Evolutionary conservation across 2,113 vertebrate species (phyloP), one percentile per base, ranked within the genome.

Genomic region (Macrotis lagotis): DNA sequence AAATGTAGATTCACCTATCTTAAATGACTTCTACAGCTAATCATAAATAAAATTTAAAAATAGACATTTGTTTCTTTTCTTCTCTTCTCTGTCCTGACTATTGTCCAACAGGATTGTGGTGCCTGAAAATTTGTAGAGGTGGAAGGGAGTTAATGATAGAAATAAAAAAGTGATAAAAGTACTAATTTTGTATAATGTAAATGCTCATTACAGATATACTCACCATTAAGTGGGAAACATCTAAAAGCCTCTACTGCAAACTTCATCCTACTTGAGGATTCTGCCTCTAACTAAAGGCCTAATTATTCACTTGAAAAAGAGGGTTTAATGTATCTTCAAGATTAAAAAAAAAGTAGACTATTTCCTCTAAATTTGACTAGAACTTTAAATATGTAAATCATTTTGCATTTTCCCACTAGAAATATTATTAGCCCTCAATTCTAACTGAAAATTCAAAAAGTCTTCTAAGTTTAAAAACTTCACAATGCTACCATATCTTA

Each of bases 161-260:
- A 96, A 96, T 95, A 88, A 90, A 95, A 91, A 37, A 50, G 44
- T 48, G 2, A 48, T 31, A 59, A 83, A 89, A 95, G 12, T 47
- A 88, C 66, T 90, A 96, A 91, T 59, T 96, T 94, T 95, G 44
- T 83, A 83, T 66, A 91, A 95, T 96, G 96, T 37, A 88, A n/a
- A 2, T 66, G 49, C 89, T 90, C 48, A 95, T 92, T 93, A 93
- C 25, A 91, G 24, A 49, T 51, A 95, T 94, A 97, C 4, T 49
- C 2, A 50, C 31, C 10, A 95, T 95, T 10, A 92, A 3, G 90
- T 24, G 91, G 14, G 91, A 48, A 51, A 92, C 91, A 93, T 95
- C 66, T 83, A 44, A 44, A 44, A 83, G 66, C n/a, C n/a, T 44
- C 66, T 83, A 24, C n/a, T 44, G 19, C 44, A 92, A n/a, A 25